Evolutionary conservation across 2,113 vertebrate genomes (phyloP).

Genomic region (Choloepus hoffmanni): DNA sequence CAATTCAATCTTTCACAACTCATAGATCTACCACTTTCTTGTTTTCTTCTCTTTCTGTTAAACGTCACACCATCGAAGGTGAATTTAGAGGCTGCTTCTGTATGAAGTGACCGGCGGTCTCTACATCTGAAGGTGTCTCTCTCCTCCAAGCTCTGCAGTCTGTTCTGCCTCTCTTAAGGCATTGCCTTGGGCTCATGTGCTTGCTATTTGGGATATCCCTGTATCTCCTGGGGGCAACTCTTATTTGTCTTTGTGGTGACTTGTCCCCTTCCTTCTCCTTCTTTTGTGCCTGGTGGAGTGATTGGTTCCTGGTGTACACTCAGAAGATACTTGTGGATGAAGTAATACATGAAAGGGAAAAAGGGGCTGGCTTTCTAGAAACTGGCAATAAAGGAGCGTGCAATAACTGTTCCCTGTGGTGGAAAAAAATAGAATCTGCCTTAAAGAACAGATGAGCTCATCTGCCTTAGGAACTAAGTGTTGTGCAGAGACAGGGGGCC

Average conservation of each 20-base stretch:
- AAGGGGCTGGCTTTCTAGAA: neutral
- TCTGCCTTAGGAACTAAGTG: neutral
- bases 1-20: too few species aligned
- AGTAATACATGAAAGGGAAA: neutral
- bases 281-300: too few species aligned
- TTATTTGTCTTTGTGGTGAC: fast-evolving
- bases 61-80: neutral
- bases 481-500: neutral
- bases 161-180: neutral
- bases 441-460: neutral
- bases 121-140: neutral
- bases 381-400: neutral
- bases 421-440: neutral
- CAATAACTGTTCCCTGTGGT: neutral
- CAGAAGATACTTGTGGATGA: neutral
- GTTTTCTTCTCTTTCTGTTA: neutral
- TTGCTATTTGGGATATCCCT: neutral
- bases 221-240: fast-evolving
- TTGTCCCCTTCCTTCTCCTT: neutral
- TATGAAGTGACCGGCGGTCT: neutral
- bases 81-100: neutral
- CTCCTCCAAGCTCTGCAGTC: neutral
- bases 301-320: fast-evolving
- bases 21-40: neutral
- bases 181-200: too few species aligned